Base-by-base conservation (phyloP, 2,113 vertebrate species). In the Prietella phreatophila region DNA sequence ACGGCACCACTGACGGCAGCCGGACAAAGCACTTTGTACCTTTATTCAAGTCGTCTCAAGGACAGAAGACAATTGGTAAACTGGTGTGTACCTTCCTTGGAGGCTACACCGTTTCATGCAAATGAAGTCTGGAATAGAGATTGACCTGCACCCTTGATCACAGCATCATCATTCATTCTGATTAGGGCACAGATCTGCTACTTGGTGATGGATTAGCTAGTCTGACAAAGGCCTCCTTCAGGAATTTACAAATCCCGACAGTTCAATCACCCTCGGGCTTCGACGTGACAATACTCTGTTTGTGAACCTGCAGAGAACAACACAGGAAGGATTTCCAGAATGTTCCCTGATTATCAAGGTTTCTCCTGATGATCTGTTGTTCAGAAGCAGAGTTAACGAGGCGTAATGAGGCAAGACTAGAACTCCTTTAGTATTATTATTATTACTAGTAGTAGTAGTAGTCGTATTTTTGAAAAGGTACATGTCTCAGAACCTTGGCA, bases 101-200 rank as follows among this genome's bases (percentile, higher is more conserved):
- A 82, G 69, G 90, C 88, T 85, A 86, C 71, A 82, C 71, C 86
- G 63, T 78, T 87, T 89, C 56, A 90, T 91, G 90, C 84, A 90
- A 92, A 92, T 91, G 87, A 85, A 82, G 88, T 91, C 84, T 84
- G 87, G 86, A 90, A 90, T 82, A 89, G 79, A 90, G 87, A 92
- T 88, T 89, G 91, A 91, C 89, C 91, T 80, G 86, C 84, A 86
- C 87, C 85, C 88, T 88, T 89, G 89, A 91, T 91, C 90, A 87
- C 89, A 42, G 87, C 87, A 78, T 85, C 88, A 90, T 91, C 89
- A 86, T 85, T 91, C 89, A 88, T 89, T 89, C 88, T 76, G 90
- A 92, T 90, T 88, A 87, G 86, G 88, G 82, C 82, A 76, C 85
- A 83, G 88, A 89, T 89, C 87, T 50, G 67, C 82, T 75, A 71